phyloP scores from a whole-genome alignment of 1,140 invertebrate species.

The Habropoda laboriosa region DNA sequence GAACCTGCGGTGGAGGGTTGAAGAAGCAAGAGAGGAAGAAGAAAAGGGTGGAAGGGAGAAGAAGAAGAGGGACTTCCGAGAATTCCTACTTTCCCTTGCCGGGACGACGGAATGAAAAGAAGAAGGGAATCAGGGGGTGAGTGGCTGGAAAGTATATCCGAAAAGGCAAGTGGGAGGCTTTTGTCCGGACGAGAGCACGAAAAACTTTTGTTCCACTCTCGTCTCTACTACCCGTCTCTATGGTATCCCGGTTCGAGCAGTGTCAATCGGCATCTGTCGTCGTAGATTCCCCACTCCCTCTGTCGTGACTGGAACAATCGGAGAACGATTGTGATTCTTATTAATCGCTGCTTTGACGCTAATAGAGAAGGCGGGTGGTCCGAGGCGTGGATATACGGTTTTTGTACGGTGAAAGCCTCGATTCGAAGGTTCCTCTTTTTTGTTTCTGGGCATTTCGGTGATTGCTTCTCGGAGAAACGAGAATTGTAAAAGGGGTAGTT shows the following conservation, averaged over 20 bases:
- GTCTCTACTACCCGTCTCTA: slow-evolving; percentile 25
- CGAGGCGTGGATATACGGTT: background rate
- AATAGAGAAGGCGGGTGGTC: background rate
- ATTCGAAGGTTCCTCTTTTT: too few species aligned
- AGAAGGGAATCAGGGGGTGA: background rate
- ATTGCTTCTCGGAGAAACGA: too few species aligned
- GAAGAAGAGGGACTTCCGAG: slow-evolving; percentile 25
- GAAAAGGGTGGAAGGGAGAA: background rate
- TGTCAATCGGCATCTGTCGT: slow-evolving; percentile 52
- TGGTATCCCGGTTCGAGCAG: slow-evolving; percentile 4
- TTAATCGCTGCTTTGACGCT: slow-evolving; percentile 10
- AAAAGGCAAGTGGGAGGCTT: slow-evolving; percentile 45
- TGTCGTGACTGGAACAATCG: slow-evolving; percentile 12
- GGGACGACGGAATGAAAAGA: background rate
- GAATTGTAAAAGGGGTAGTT: too few species aligned
- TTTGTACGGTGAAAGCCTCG: too few species aligned
- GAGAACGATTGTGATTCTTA: slow-evolving; percentile 16
- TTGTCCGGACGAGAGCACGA: slow-evolving; percentile 27
- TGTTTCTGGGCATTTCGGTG: background rate
- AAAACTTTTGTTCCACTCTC: slow-evolving; percentile 48
- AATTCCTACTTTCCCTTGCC: slow-evolving; percentile 7
- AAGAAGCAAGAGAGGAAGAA: background rate
- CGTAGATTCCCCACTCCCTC: background rate
- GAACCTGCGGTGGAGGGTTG: background rate
- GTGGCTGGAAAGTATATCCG: slow-evolving; percentile 56